Evolutionary conservation across 2,888 invertebrate genomes (phyloP).

Genomic region (Orgyia antiqua): DNA sequence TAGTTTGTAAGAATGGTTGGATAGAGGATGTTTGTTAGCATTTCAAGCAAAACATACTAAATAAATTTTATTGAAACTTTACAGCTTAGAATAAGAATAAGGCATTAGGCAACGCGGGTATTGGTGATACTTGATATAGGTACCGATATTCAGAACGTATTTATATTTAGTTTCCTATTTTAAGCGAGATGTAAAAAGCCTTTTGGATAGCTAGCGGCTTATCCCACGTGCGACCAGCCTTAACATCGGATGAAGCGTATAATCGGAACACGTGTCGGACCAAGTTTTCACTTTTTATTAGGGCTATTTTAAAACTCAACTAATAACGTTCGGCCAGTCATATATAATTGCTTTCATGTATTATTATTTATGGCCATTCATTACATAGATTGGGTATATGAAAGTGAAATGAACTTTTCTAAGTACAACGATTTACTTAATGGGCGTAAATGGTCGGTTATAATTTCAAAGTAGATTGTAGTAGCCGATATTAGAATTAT

Average conservation of each 20-base stretch:
- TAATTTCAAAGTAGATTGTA: too few relatives aligned
- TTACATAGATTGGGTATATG: conserved; percentile 24
- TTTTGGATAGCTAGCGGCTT: not conserved
- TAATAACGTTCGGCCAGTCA: conserved; percentile 11
- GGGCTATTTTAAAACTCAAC: conserved; percentile 21
- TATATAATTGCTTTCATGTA: conserved; percentile 19
- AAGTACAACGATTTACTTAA: conserved; percentile 21
- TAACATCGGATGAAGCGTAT: conserved; percentile 9
- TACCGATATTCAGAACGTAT: too few relatives aligned
- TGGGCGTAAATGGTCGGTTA: conserved; percentile 10
- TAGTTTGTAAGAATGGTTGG: too few relatives aligned
- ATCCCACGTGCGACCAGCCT: conserved; percentile 15
- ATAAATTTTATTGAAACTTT: too few relatives aligned
- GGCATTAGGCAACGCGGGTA: too few relatives aligned
- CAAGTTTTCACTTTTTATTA: conserved; percentile 29
- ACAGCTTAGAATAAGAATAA: too few relatives aligned
- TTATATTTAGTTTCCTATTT: too few relatives aligned
- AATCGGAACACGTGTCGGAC: conserved; percentile 10
- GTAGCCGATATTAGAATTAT: too few relatives aligned
- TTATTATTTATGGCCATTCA: conserved; percentile 25
- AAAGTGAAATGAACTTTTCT: conserved; percentile 24
- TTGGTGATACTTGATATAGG: too few relatives aligned
- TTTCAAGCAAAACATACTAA: too few relatives aligned
- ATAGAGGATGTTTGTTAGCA: too few relatives aligned
- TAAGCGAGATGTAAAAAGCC: too few relatives aligned